Conservation (phyloP, 2,888 invertebrate genomes). For the Archaeoteleia sp. region DNA sequence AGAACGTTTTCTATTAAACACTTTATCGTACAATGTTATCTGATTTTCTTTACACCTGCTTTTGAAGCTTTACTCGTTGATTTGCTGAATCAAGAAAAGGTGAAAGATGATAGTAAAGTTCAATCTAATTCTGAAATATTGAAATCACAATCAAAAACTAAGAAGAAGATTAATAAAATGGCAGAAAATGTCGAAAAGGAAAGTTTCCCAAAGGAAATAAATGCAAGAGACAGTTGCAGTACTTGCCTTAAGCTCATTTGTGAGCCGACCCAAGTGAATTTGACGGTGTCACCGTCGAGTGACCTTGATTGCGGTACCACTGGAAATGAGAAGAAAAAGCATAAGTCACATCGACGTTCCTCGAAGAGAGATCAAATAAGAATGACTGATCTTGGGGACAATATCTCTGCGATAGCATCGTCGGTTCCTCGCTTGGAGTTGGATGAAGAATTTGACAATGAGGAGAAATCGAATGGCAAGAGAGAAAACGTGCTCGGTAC, state of each 20-base stretch:
- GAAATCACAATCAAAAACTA: slow-evolving; percentile 10
- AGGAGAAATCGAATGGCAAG: slow-evolving; percentile 30
- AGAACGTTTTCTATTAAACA: neutral
- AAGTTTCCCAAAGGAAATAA: slow-evolving; percentile 2
- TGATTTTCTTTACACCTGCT: slow-evolving; percentile 23
- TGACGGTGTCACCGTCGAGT: neutral
- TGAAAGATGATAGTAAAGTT: slow-evolving; percentile 9
- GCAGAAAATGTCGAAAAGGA: no score
- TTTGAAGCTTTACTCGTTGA: slow-evolving; percentile 56
- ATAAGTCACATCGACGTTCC: slow-evolving; percentile 41
- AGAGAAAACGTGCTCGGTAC: slow-evolving; percentile 21
- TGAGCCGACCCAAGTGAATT: neutral
- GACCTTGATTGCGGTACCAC: slow-evolving; percentile 13
- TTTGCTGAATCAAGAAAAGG: slow-evolving; percentile 54
- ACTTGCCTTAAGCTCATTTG: slow-evolving; percentile 4
- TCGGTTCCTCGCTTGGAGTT: slow-evolving; percentile 22
- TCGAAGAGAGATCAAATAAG: slow-evolving; percentile 24
- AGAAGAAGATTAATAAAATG: slow-evolving; percentile 7
- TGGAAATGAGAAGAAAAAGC: slow-evolving; percentile 18
- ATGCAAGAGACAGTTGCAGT: slow-evolving; percentile 3
- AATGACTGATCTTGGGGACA: slow-evolving; percentile 16
- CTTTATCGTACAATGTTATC: neutral
- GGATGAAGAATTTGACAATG: slow-evolving; percentile 28
- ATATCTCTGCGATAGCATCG: slow-evolving; percentile 17
- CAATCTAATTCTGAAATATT: neutral